Base-by-base conservation (phyloP, 2,888 invertebrate genomes). In the Drosophila subquinaria region DNA sequence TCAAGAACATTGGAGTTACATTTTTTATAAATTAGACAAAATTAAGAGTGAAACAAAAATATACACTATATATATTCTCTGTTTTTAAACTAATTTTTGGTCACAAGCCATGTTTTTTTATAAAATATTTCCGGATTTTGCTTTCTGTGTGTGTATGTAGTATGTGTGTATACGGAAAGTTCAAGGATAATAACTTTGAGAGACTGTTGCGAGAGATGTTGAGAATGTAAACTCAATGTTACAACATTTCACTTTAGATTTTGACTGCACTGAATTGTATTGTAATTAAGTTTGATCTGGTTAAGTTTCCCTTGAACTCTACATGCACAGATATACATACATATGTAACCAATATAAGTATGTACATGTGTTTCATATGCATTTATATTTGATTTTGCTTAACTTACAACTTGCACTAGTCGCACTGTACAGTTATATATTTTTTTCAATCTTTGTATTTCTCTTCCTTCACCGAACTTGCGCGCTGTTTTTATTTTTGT, bases 401-500 rank as follows among this genome's bases (percentile, higher is more conserved):
- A 76, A 86, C 88, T 86, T 86, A 86, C 86, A 74, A 76, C 57
- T 80, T 77, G 61, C 72, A 73, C 81, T 76, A 45, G 42, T 69
- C 67, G 52, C 79, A 83, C 78, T 79, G 63, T 78, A 86, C 81
- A 78, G 86, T 87, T 87, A 76, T 69, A 59, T 73, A 53, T 45
- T 64, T 67, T 68, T 67, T 50, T 33, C 17, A 43, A 59, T 33
- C 62, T 65, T 69, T 64, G 66, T 76, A 56, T 63, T 73, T 67
- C 55, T 73, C 36, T 50, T 51, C 42, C 56, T 73, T 80, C 57
- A 64, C 65, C 63, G 36, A 62, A 65, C 73, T 69, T 61, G 61
- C 70, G 66, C 50, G 66, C 51, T 64, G 38, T 76, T 73, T 55
- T 67, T 38, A n/a, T n/a, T n/a, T 38, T 38, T 38, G 13, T 36